A percentile compares a stretch with the other conserved stretches of the same genome.
phyloP scores from a whole-genome alignment of 2,113 vertebrate species.

The Raja brachyura region DNA sequence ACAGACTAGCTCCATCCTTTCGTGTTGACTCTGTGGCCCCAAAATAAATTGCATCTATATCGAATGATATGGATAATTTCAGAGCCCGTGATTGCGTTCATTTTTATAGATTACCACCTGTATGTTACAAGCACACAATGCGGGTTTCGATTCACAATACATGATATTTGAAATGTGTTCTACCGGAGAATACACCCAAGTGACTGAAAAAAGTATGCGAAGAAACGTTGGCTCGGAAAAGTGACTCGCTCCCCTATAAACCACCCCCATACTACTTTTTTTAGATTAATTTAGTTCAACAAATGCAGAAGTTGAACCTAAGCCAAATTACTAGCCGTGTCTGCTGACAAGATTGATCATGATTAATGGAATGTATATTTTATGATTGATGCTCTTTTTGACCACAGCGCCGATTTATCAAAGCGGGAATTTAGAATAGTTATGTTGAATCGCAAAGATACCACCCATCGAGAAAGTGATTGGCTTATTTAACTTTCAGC shows the following conservation, averaged over 20 bases:
- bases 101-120: not conserved
- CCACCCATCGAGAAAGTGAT: constrained; percentile 32
- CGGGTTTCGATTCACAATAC: not conserved
- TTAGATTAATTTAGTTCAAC: constrained; percentile 6
- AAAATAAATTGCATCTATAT: constrained; percentile 16
- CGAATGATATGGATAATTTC: not conserved
- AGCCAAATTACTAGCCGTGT: not conserved
- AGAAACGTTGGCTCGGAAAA: not conserved
- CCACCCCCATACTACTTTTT: not conserved
- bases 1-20: not conserved
- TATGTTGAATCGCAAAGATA: not conserved
- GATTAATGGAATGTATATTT: constrained; percentile 13
- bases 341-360: not conserved
- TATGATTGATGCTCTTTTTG: constrained; percentile 27
- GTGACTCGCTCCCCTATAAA: not conserved
- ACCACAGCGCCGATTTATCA: constrained; percentile 22
- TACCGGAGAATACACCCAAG: not conserved
- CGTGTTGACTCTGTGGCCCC: not conserved
- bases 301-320: constrained; percentile 27
- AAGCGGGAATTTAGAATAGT: not conserved
- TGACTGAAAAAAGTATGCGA: no score
- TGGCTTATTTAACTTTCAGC: constrained; percentile 30
- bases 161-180: not conserved
- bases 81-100: not conserved
- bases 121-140: not conserved